Base-by-base conservation (phyloP, 2,797 vertebrate genomes). In the Cossypha heuglini region DNA sequence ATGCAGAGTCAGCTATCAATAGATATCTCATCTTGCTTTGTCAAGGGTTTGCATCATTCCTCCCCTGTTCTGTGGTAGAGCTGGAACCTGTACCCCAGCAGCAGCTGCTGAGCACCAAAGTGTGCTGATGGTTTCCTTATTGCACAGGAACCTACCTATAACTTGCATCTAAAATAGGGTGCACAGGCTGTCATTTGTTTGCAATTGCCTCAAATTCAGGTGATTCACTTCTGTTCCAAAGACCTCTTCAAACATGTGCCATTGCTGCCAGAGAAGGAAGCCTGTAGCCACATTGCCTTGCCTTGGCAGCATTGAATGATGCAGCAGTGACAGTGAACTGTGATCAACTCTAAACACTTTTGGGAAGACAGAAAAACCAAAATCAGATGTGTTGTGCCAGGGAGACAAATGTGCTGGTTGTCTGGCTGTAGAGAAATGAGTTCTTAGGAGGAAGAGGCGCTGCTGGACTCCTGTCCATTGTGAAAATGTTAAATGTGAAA, bases 1-100 rank as follows among this genome's bases (percentile, higher is more conserved):
- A 37, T 37, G 46, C 0, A 26, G 20, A 13, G 67, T 74, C 1
- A 15, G 43, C 51, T 5, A 4, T 69, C 37, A 40, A 2, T 5
- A 37, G 59, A 51, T 48, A 69, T 8, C 15, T 72, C 46, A 1
- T 4, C 29, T 43, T 61, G 17, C 63, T 89, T 86, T 75, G 45
- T 69, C 29, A n/a, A 15, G 49, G 1, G 5, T 74, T 80, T 78
- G 24, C 26, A 46, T 61, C 0, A 46, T 82, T 94, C 82, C n/a
- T 73, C 8, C 10, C 10, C 17, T 67, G 13, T 37, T 80, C 28
- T 8, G 3, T 10, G 19, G 54, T 13, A 37, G 54, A 76, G 18
- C 33, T 2, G 6, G 26, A 83, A 25, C 25, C 14, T 6, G 11
- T 38, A 33, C 13, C 7, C 13, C 1, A 4, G 48, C 62, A 66